Evolutionary conservation across 1,140 invertebrate species (phyloP).

Genomic region (Pygmarrhopalites habei): DNA sequence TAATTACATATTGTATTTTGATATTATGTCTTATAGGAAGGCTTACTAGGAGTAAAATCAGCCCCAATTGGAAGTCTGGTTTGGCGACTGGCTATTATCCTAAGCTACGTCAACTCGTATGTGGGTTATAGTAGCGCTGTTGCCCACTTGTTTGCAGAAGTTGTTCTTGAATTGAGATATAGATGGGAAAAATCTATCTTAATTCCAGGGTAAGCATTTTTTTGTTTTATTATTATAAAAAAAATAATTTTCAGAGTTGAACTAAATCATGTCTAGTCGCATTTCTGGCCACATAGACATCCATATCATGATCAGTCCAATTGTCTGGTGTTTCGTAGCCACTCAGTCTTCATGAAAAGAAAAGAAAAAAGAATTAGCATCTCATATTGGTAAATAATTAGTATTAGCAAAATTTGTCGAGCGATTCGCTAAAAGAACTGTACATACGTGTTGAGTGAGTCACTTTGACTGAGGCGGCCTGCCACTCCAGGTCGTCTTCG

Average conservation of each 20-base stretch:
- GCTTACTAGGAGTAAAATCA: slow-evolving; percentile 53
- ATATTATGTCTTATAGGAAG: too few relatives aligned
- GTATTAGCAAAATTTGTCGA: too few relatives aligned
- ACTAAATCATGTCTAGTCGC: slow-evolving; percentile 74
- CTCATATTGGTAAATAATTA: too few relatives aligned
- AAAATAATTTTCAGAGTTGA: slow-evolving; percentile 64
- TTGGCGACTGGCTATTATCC: slow-evolving; percentile 72
- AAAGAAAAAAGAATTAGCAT: too few relatives aligned
- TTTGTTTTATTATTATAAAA: slow-evolving; percentile 1
- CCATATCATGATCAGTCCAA: slow-evolving; percentile 93
- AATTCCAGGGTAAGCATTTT: slow-evolving; percentile 78
- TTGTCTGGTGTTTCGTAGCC: slow-evolving; percentile 76
- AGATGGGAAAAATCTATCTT: slow-evolving; percentile 74
- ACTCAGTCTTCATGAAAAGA: too few relatives aligned
- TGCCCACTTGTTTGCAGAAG: slow-evolving; percentile 86
- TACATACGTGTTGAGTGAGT: slow-evolving; percentile 52
- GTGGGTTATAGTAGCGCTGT: slow-evolving; percentile 70
- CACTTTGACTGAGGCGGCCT: slow-evolving; percentile 31
- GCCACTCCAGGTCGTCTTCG: slow-evolving; percentile 19
- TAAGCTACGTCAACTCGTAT: slow-evolving; percentile 67
- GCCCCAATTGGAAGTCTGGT: slow-evolving; percentile 69
- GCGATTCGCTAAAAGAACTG: too few relatives aligned
- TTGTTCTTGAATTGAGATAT: slow-evolving; percentile 79
- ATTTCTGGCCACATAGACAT: slow-evolving; percentile 87
- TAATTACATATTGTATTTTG: too few relatives aligned